Evolutionary conservation across 2,888 invertebrate genomes (phyloP).

Genomic region (Sarcophaga caerulescens): DNA sequence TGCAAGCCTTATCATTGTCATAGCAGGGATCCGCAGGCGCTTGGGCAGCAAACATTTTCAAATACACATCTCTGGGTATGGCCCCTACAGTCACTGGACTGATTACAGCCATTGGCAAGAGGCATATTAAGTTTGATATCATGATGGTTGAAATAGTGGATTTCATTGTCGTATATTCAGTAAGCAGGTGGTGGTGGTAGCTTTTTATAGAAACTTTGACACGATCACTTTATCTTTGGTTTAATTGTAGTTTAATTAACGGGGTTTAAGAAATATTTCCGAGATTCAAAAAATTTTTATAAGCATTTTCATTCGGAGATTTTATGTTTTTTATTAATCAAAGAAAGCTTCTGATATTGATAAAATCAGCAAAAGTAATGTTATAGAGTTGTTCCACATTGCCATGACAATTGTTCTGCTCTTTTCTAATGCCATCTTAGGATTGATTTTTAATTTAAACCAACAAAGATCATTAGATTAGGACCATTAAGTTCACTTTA

Average conservation of each 20-base stretch:
- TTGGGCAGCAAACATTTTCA: no score
- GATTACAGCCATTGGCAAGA: slow-evolving; percentile 28
- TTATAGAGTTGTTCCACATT: no score
- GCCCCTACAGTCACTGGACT: slow-evolving; percentile 59
- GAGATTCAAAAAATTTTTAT: background rate
- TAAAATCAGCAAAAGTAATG: no score
- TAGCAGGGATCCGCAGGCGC: slow-evolving; percentile 92
- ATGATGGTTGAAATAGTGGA: background rate
- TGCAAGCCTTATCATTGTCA: slow-evolving; percentile 91
- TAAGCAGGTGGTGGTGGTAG: no score
- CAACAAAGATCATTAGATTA: no score
- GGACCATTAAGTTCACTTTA: no score
- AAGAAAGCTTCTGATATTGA: no score
- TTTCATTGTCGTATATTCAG: background rate
- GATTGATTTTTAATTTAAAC: no score
- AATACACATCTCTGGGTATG: slow-evolving; percentile 76
- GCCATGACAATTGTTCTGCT: no score
- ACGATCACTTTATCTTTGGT: background rate
- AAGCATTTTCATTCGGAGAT: background rate
- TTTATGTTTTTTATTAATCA: background rate
- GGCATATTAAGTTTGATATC: slow-evolving; percentile 28
- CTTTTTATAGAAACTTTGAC: background rate
- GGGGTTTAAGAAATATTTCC: no score
- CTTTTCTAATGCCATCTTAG: no score
- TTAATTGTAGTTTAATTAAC: no score